Percentiles rank a stretch among this genome's conserved stretches.
Evolutionary conservation across 2,797 vertebrate species (phyloP).

Genomic region (Zalophus californianus): DNA sequence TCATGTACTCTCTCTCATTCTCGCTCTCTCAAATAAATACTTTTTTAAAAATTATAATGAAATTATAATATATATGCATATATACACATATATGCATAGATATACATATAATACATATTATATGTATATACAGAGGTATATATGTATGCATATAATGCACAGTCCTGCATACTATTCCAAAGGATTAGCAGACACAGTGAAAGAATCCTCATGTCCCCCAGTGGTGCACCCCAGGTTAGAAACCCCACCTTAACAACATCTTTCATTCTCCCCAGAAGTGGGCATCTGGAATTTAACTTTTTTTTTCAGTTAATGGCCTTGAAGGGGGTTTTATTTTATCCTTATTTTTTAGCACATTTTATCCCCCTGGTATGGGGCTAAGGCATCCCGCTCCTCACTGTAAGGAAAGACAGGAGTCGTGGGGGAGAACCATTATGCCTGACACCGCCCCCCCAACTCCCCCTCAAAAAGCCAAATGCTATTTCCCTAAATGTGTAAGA

Average conservation of each 20-base stretch:
- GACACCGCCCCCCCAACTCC: no score
- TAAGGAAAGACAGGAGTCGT: neutral
- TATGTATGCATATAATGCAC: neutral
- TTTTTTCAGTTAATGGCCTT: neutral
- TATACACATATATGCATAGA: no score
- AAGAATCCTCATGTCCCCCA: neutral
- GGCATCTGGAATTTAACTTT: neutral
- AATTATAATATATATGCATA: neutral
- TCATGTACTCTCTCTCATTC: no score
- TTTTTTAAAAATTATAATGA: neutral
- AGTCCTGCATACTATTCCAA: neutral
- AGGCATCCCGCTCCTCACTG: neutral
- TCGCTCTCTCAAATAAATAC: no score
- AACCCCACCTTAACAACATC: neutral
- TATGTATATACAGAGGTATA: neutral
- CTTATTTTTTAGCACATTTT: slow-evolving; percentile 24
- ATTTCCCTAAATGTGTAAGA: neutral
- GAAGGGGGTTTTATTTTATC: neutral
- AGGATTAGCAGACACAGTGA: neutral
- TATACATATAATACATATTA: neutral
- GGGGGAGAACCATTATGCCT: neutral
- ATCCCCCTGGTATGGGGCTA: neutral
- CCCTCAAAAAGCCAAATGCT: neutral
- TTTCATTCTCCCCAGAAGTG: neutral
- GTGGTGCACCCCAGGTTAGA: neutral